Evolutionary conservation across 2,797 vertebrate genomes (phyloP).

Genomic region (Antrozous pallidus): DNA sequence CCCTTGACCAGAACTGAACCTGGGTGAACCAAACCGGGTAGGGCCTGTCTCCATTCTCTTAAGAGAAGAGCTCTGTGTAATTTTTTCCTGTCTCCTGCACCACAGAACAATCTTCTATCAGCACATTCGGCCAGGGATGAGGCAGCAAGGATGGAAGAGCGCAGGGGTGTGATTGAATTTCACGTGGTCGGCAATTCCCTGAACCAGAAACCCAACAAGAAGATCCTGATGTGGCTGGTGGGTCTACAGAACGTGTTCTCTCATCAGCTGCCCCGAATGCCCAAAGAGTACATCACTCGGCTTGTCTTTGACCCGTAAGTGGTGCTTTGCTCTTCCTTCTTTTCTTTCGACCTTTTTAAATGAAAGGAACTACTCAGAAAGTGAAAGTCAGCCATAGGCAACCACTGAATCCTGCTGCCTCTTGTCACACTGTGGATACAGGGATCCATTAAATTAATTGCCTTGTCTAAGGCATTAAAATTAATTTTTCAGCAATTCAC

Average conservation of each 20-base stretch:
- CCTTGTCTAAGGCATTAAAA: background rate
- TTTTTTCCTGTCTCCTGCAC: constrained; percentile 18
- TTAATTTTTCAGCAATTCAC: background rate
- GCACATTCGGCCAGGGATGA: constrained; percentile 96
- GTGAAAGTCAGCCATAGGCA: background rate
- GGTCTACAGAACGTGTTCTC: constrained; percentile 99
- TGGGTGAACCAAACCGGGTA: no score
- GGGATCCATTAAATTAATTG: background rate
- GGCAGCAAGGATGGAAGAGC: constrained; percentile 94
- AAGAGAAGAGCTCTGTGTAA: background rate
- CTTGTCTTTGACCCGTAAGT: constrained; percentile 98
- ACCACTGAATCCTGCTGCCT: background rate
- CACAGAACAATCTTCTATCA: constrained; percentile 93
- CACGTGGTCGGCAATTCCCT: constrained; percentile 97
- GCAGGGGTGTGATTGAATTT: constrained; percentile 96
- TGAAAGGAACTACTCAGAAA: background rate
- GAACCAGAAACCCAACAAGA: constrained; percentile 97
- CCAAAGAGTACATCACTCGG: constrained; percentile 97
- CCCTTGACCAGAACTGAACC: no score
- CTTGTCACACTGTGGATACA: background rate
- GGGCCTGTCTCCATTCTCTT: background rate
- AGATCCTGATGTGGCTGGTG: constrained; percentile 98
- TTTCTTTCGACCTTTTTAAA: background rate
- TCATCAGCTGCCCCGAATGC: constrained; percentile 98
- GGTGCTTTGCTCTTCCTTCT: background rate